Base-by-base conservation (phyloP, 2,113 vertebrate genomes). In the Aspidoscelis tigris region DNA sequence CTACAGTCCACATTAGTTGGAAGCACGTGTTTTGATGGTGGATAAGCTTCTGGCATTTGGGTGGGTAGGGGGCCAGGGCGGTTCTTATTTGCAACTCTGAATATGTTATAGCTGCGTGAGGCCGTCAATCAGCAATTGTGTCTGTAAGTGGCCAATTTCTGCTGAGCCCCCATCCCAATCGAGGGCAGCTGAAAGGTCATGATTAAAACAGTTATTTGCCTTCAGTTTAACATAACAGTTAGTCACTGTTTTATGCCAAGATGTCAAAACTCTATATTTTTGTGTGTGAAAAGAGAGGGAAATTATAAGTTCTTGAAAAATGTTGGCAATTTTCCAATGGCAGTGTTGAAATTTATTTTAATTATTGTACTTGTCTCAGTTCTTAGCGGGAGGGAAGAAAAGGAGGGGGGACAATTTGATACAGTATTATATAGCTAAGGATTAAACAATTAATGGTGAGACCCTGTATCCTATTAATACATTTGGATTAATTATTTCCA, bases 131-230 rank as follows among this genome's bases (percentile, higher is more conserved):
- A 94, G 83, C 74, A 76, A 95, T 96, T 95, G 93, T 94, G 95
- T 89, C 93, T 93, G 79, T 96, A 96, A 96, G 95, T 96, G 95
- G 96, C 93, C 93, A 96, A 95, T 96, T 96, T 96, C 91, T 53
- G 53, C 22, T 3, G 43, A 44, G 11, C 77, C 87, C 86, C 87
- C 90, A 86, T 9, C 93, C 90, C 93, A 93, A 95, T 95, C 95
- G 95, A 95, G 95, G 96, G 93, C 93, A 94, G 88, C 94, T 95
- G 94, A 96, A 96, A 96, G 95, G 95, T 96, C 96, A 94, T 95
- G 94, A 96, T 96, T 96, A 96, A 96, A 96, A 95, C 94, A 95
- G 95, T 95, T 94, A 94, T 96, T 95, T 95, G 87, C 93, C 90
- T 89, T 88, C 94, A 95, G 95, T 93, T 92, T 83, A 93, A 94